Base-by-base conservation (phyloP, 1,140 invertebrate genomes). In the Ladona fulva region DNA sequence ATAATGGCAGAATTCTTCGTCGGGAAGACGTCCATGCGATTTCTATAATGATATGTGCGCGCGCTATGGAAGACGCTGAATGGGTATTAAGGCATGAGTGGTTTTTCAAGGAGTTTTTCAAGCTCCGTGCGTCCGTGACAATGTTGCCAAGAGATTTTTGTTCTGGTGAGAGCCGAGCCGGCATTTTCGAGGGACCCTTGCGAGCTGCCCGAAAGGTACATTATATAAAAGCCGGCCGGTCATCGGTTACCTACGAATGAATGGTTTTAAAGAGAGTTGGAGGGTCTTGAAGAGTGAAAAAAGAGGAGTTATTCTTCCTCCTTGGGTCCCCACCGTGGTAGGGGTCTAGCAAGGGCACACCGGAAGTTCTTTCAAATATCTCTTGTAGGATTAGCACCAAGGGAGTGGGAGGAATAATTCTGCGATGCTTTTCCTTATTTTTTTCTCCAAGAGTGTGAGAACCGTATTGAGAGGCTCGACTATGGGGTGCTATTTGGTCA, bases 11-110 rank as follows among this genome's bases (percentile, higher is more conserved):
- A 66, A 66, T 19, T 66, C 52, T 66, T 66, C 52, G 16, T 16
- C 52, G 52, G 52, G 3, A 22, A 66, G 29, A 19, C 52, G n/a
- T 66, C n/a, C 52, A 12, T 19, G 52, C n/a, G 52, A 66, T 66
- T 66, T 66, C 52, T 66, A 66, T 66, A 66, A 66, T 66, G n/a
- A 66, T 66, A 66, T 66, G n/a, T 66, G 52, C 52, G 14, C 52
- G 14, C 52, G 14, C 52, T 66, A 66, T 66, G 52, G 52, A 66
- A 66, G 52, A 22, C 52, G 16, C 52, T 66, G 52, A 66, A 66
- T 16, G 52, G 52, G 52, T 22, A 66, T 22, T 22, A 66, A 66
- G 52, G 52, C 52, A 66, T 22, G 52, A 16, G 52, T 16, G 52
- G 16, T 66, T 66, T 66, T 22, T 66, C 52, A 66, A 66, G 52